These are phyloP conservation scores for Myopa tessellatipennis DNA, from an alignment of 2,888 invertebrate genomes.

Conservation along the genomic window DNA sequence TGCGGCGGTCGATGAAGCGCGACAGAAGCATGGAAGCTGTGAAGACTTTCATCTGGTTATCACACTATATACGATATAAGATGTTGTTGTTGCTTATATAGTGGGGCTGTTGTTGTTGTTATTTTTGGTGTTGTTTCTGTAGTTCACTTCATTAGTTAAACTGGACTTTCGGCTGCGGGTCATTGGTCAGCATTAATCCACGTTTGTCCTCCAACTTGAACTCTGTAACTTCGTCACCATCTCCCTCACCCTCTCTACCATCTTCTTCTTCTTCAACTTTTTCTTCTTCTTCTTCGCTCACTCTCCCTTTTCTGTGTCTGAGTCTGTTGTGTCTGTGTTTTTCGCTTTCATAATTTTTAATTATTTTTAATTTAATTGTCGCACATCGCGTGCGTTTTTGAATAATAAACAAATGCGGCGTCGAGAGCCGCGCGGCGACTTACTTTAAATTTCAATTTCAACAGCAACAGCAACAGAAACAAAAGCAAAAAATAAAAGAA, in stretches of 20 bases:
- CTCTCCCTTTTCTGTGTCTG: neutral
- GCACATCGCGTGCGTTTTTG: conserved; percentile 60
- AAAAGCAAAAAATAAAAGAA: neutral
- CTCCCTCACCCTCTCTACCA: neutral
- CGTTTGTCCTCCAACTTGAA: neutral
- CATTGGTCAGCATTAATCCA: conserved; percentile 43
- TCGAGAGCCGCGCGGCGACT: neutral
- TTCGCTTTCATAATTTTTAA: conserved; percentile 64
- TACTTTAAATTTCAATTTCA: neutral
- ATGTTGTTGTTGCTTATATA: neutral
- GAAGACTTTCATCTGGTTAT: no score
- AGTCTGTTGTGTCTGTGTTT: neutral
- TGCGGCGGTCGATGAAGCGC: neutral
- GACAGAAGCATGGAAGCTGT: neutral
- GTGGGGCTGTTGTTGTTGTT: conserved; percentile 45
- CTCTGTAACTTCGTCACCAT: neutral
- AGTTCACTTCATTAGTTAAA: conserved; percentile 23
- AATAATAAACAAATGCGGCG: conserved; percentile 41
- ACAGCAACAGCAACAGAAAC: neutral
- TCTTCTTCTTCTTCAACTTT: neutral
- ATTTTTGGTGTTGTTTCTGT: conserved; percentile 2
- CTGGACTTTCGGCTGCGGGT: conserved; percentile 41
- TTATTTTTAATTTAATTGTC: conserved; percentile 67
- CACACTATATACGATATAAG: no score
- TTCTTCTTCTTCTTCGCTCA: neutral